Evolutionary conservation across 64 coral and sea anemone genomes (phyloP), one percentile per base, ranked within the genome.

Genomic region (Porites australiensis): DNA sequence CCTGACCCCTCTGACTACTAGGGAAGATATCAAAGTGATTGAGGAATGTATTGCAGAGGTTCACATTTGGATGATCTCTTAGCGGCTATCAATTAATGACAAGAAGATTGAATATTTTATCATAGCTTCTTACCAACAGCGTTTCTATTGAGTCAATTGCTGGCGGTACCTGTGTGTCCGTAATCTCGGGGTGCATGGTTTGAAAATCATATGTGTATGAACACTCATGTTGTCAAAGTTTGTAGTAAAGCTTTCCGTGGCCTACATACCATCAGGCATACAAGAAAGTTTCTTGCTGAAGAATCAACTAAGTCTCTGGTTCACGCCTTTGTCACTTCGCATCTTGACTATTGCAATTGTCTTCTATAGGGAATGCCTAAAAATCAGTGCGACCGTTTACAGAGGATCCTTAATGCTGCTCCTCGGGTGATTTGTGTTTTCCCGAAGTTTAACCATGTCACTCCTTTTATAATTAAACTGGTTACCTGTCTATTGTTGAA

Each of bases 381-480:
- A 43, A 76, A 92, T 58, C 90, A 92, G 44, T 53, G 54, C 10
- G 45, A 87, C 8, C 82, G 83, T 87, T 43, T 93, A 15, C 81
- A 93, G 54, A 86, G 64, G 21, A 62, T 86, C 13, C 82, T 93
- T 12, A 87, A 93, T 87, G 82, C 82, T 2, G 91, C 91, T 58
- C 72, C 82, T 43, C 37, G 91, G 20, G 63, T 87, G 21, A 12
- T 87, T 5, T 87, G 68, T 37, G 72, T 21, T 6, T 15, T 87
- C 21, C 54, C 6, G 11, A 83, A 83, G 20, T 83, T 68, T 21
- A 16, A 87, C 13, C 83, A 87, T 23, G 70, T 68, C 13, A 87
- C 85, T 70, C 85, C 65, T 9, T 16, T 62, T 5, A 66, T 87
- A 18, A 74, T 50, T 14, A 88, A 51, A 50, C 82, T 70, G 64